Evolutionary conservation across 2,797 vertebrate genomes (phyloP).

Genomic region (Pampus argenteus): DNA sequence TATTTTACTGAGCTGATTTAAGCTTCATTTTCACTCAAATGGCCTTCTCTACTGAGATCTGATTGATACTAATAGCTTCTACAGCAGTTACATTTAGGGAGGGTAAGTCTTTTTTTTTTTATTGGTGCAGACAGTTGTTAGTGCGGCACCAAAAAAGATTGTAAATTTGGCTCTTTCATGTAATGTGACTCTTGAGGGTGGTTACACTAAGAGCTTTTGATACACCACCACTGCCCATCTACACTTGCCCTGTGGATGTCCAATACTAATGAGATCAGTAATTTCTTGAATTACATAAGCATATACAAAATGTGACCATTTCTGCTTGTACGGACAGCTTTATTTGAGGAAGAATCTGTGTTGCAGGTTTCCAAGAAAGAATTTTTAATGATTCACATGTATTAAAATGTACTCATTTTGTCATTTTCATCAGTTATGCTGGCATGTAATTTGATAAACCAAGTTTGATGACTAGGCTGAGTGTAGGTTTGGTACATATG

Average conservation of each 20-base stretch:
- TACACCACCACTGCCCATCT: slow-evolving; percentile 38
- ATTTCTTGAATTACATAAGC: slow-evolving; percentile 15
- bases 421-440: neutral
- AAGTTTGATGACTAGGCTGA: neutral
- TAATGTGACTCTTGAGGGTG: slow-evolving; percentile 65
- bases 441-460: slow-evolving; percentile 3
- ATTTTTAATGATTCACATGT: neutral
- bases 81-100: slow-evolving; percentile 53
- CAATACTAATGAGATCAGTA: slow-evolving; percentile 38
- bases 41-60: slow-evolving; percentile 58
- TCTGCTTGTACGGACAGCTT: neutral
- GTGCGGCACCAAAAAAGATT: slow-evolving; percentile 49
- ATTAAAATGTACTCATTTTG: neutral
- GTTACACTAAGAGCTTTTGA: slow-evolving; percentile 57
- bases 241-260: slow-evolving; percentile 23
- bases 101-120: slow-evolving; percentile 54
- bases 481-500: neutral
- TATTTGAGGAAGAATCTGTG: neutral
- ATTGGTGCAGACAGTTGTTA: slow-evolving; percentile 62
- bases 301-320: slow-evolving; percentile 1
- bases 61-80: slow-evolving; percentile 77
- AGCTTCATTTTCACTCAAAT: slow-evolving; percentile 69
- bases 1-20: slow-evolving; percentile 67
- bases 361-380: neutral
- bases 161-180: slow-evolving; percentile 64